Base-by-base conservation (phyloP, 1,140 invertebrate genomes). In the Halictus rubicundus region DNA sequence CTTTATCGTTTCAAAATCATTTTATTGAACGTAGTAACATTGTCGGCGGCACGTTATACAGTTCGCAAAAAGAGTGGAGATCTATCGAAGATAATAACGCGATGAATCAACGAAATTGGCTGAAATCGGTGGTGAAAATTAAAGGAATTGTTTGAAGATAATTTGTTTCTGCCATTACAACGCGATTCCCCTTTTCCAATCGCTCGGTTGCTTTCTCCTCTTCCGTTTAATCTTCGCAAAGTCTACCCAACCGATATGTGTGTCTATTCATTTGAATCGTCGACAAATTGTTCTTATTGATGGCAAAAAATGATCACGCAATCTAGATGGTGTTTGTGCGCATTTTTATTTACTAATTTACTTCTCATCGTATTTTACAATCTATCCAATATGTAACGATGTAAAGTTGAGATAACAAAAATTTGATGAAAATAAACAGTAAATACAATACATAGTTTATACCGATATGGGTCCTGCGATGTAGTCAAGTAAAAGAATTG, bases 121-220 rank as follows among this genome's bases (percentile, higher is more conserved):
- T 14, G 14, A 19, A 37, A 63, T 37, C 5, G 32, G 2, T 27
- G 2, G 60, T 1, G 0, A 6, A 14, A 27, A 63, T 63, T 63
- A 12, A 61, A 7, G 16, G 0, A 39, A 19, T 65, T 65, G 63
- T 42, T 65, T 9, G 8, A 37, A 8, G 3, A 78, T 70, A 49
- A 70, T 71, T 71, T n/a, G 52, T 59, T 75, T 7, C 57, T 46
- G 12, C n/a, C 60, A 27, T n/a, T n/a, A 6, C 23, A 19, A 46
- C 19, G 21, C 25, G 0, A 3, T 9, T 39, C 16, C 10, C n/a
- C 10, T 39, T 4, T 25, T 25, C 49, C 8, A 21, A 27, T 57
- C 32, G 49, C 9, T 8, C 23, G 3, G 25, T 64, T 73, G 63
- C 5, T 23, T 21, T 32, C 42, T 27, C 32, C 32, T 23, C 37